A percentile compares a stretch with the other conserved stretches of the same genome.
phyloP scores from a whole-genome alignment of 2,888 invertebrate genomes.

The Catocala nupta region DNA sequence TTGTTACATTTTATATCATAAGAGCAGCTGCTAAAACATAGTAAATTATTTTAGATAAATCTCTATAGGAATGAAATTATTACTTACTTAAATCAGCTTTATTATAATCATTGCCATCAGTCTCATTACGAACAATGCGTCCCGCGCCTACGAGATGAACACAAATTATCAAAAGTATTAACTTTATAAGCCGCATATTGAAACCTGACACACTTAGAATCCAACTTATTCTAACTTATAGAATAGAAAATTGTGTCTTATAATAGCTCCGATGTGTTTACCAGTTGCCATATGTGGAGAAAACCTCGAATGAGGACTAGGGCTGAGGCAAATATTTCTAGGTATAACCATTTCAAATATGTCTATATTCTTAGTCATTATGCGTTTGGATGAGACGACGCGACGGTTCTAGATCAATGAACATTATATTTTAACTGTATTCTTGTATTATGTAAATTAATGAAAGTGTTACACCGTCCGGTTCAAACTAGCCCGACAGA shows the following conservation, averaged over 20 bases:
- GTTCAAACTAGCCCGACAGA: too few species aligned
- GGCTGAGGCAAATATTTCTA: slow-evolving; percentile 27
- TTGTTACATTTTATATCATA: too few species aligned
- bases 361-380: slow-evolving; percentile 13
- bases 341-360: slow-evolving; percentile 26
- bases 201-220: slow-evolving; percentile 48
- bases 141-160: slow-evolving; percentile 56
- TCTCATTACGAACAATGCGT: slow-evolving; percentile 58
- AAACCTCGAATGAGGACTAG: slow-evolving; percentile 50
- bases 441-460: too few species aligned
- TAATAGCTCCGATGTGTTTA: slow-evolving; percentile 68
- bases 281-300: slow-evolving; percentile 69
- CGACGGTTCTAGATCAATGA: not conserved
- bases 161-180: slow-evolving; percentile 59
- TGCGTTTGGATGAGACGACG: not conserved
- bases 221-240: slow-evolving; percentile 65
- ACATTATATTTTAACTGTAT: too few species aligned
- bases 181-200: slow-evolving; percentile 59
- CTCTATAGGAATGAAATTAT: too few species aligned
- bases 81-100: slow-evolving; percentile 36
- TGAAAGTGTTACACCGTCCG: too few species aligned
- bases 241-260: slow-evolving; percentile 66
- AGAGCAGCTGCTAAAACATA: too few species aligned
- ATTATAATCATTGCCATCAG: slow-evolving; percentile 38
- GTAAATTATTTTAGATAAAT: too few species aligned